A percentile compares a stretch with the other conserved stretches of the same genome.
phyloP scores from a whole-genome alignment of 2,797 vertebrate species.

The Typhlichthys eigenmanni region DNA sequence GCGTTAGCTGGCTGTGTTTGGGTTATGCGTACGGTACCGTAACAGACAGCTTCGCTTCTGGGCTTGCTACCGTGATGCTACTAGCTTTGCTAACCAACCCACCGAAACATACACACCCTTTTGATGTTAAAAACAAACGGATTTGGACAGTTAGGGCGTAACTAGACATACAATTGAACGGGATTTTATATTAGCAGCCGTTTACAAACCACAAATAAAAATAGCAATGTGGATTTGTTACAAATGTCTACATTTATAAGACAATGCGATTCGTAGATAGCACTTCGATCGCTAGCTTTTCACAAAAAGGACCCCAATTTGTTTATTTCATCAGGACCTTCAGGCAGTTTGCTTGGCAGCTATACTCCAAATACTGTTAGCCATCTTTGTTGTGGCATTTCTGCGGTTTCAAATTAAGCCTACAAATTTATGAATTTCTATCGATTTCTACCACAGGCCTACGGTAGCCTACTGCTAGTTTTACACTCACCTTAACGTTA shows the following conservation, averaged over 20 bases:
- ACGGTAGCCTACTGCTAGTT: too few species aligned
- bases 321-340: constrained; percentile 77
- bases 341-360: constrained; percentile 64
- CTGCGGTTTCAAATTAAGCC: background rate
- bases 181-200: constrained; percentile 16
- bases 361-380: background rate
- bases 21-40: background rate
- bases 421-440: background rate
- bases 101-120: constrained; percentile 51
- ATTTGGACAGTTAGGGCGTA: constrained; percentile 11
- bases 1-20: background rate
- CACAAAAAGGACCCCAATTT: constrained; percentile 70
- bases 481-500: too few species aligned
- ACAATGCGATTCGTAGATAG: constrained; percentile 47
- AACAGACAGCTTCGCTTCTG: constrained; percentile 20
- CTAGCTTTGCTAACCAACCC: constrained; percentile 34
- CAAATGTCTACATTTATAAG: constrained; percentile 30
- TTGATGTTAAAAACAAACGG: constrained; percentile 38
- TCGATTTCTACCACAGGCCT: too few species aligned
- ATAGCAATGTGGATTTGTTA: constrained; percentile 5
- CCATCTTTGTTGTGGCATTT: constrained; percentile 39
- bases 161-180: constrained; percentile 3
- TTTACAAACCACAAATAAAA: background rate
- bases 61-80: constrained; percentile 29
- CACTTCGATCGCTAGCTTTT: constrained; percentile 46